Conservation (phyloP, 2,113 vertebrate genomes). For the Excalfactoria chinensis region DNA sequence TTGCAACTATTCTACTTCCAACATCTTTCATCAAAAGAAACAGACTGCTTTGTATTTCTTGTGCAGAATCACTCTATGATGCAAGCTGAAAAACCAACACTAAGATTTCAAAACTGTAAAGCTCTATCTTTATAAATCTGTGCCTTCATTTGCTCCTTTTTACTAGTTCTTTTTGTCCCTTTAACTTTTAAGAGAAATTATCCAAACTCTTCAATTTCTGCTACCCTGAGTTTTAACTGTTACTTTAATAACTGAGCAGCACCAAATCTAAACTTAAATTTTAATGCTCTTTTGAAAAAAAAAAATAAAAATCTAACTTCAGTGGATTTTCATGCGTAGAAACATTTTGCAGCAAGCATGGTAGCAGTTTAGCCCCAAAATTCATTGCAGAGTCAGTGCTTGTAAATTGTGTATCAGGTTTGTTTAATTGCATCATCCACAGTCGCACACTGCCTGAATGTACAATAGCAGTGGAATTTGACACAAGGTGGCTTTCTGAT, state of each 20-base stretch:
- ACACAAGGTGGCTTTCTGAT: not conserved
- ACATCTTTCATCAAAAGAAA: not conserved
- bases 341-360: not conserved
- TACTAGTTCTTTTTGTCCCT: not conserved
- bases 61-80: not conserved
- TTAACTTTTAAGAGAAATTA: not conserved
- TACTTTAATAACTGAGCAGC: not conserved
- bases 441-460: not conserved
- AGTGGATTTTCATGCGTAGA: not conserved
- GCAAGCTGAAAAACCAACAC: not conserved
- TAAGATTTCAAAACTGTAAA: not conserved
- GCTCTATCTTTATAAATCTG: not conserved
- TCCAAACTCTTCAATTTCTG: not conserved
- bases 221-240: not conserved
- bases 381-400: not conserved
- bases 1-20: not conserved
- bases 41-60: not conserved
- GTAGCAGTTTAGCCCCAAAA: not conserved
- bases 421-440: not conserved
- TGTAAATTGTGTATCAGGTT: not conserved
- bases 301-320: not conserved
- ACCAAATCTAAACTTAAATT: not conserved
- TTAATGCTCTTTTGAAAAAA: not conserved
- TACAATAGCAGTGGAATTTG: not conserved
- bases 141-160: not conserved